Evolutionary conservation across 2,888 invertebrate species (phyloP).

Genomic region (Rugalucina vietnamica): DNA sequence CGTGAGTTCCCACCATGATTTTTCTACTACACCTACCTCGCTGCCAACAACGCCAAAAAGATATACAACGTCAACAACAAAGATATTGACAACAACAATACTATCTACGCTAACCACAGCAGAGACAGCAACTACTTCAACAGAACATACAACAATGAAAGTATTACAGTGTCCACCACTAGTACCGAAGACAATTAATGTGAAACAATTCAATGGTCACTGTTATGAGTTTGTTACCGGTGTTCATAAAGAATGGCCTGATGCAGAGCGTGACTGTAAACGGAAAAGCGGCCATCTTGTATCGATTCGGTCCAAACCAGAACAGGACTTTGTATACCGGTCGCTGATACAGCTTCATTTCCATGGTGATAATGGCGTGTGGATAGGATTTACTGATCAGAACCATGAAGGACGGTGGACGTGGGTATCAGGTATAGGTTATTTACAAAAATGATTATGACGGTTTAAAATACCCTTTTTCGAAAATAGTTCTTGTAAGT

Average conservation of each 20-base stretch:
- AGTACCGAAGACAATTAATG: no score
- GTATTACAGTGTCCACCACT: neutral
- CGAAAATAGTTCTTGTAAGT: no score
- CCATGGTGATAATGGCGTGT: neutral
- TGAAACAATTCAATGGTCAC: neutral
- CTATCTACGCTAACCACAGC: neutral
- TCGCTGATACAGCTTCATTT: neutral
- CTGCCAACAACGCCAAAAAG: no score
- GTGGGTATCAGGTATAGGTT: conserved; percentile 25
- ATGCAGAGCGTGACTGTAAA: neutral
- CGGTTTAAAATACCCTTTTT: no score
- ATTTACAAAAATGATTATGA: no score
- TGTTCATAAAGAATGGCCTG: neutral
- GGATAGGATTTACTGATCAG: conserved; percentile 18
- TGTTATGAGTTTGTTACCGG: neutral
- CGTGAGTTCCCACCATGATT: no score
- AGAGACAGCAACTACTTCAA: neutral
- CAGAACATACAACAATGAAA: neutral
- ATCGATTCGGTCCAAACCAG: neutral
- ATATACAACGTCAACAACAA: no score
- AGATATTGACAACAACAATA: no score
- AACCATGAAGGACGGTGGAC: neutral
- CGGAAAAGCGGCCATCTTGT: neutral
- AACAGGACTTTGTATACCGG: neutral
- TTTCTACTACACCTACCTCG: no score